Conservation (phyloP, 1,140 invertebrate species). For the Drosophila rhopaloa region DNA sequence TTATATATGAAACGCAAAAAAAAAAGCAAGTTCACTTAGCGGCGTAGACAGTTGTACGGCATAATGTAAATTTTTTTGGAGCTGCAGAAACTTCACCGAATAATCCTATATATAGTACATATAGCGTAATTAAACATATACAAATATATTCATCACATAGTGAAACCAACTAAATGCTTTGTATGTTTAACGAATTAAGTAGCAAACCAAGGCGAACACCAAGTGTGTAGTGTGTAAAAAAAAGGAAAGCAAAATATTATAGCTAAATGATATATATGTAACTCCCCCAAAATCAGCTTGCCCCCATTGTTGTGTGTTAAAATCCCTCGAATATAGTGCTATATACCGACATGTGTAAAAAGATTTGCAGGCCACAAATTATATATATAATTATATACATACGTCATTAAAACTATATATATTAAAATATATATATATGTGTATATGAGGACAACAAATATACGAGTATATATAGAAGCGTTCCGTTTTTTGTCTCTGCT, state of each 20-base stretch:
- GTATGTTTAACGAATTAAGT: constrained; percentile 51
- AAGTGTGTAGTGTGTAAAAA: constrained; percentile 54
- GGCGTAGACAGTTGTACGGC: constrained; percentile 20
- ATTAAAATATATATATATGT: constrained; percentile 17
- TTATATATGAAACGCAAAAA: not conserved
- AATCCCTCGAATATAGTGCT: constrained; percentile 41
- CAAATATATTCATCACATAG: constrained; percentile 44
- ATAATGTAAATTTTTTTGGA: constrained; percentile 39
- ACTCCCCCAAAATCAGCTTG: constrained; percentile 20
- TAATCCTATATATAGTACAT: constrained; percentile 50
- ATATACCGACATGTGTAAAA: constrained; percentile 43
- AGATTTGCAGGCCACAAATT: constrained; percentile 49
- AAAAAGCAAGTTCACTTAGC: constrained; percentile 21
- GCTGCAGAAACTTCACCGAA: constrained; percentile 38
- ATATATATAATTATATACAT: constrained; percentile 47
- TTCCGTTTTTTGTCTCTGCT: constrained; percentile 11
- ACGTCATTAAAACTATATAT: constrained; percentile 34
- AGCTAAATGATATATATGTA: not conserved
- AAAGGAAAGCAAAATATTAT: constrained; percentile 3
- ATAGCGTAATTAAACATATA: constrained; percentile 32
- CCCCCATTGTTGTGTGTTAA: constrained; percentile 38
- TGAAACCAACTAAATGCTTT: constrained; percentile 55
- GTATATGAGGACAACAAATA: constrained; percentile 60
- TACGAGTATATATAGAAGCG: constrained; percentile 47
- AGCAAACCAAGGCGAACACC: constrained; percentile 42